Base-by-base conservation (phyloP, 2,888 invertebrate species). In the Nebria salina region DNA sequence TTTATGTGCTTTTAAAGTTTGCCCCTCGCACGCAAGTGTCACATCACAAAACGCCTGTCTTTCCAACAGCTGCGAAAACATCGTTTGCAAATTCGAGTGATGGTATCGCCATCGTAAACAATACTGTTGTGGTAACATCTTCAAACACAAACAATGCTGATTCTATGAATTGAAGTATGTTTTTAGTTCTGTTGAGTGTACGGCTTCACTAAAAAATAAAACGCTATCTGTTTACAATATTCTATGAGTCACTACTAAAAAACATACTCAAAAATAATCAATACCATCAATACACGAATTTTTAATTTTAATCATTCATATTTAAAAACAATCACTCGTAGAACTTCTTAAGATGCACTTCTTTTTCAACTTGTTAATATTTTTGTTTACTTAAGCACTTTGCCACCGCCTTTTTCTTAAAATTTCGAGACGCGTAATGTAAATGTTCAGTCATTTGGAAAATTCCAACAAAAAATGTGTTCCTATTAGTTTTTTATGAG, bases 61-160 rank as follows among this genome's bases (percentile, higher is more conserved):
- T 87, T 96, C 96, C 82, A 97, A 90, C 81, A 97, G 91, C 89
- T 95, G 95, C 78, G 96, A 95, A 90, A 96, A 96, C 94, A 96
- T 96, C 54, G 93, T 95, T 90, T 96, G 96, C 84, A 97, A 91
- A 88, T 97, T 97, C 84, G 95, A 94, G 89, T 96, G 96, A 90
- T 97, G 97, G 89, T 97, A 96, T 87, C 96, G 97, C 97, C 97
- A 97, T 89, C 96, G 91, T 85, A 97, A 90, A 88, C 97, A 97
- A 90, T 97, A 97, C 90, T 97, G 96, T 90, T 97, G 97, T 80
- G 95, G 94, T 90, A 93, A 91, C 95, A 95, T 95, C 89, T 90
- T 89, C 84, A 70, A 65, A 77, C 20, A 43, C 15, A 41, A 73
- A 73, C 73, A 73, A 74, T 79, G 66, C 74, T 68, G 13, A 54